phyloP scores from a whole-genome alignment of 2,888 invertebrate species.

The Drosophila kambysellisi region DNA sequence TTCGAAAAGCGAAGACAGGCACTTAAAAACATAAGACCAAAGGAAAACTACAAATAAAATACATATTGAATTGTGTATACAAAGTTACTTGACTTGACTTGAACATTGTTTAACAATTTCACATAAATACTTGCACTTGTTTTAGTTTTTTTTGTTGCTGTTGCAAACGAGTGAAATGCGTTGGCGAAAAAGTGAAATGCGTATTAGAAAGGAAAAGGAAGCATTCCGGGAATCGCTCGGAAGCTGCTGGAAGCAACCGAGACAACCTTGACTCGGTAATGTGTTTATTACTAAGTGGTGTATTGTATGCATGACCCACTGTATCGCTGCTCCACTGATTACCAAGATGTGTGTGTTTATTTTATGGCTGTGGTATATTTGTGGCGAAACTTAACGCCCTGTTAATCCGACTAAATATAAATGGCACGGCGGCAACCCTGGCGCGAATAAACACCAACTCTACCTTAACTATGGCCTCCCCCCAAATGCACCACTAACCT shows the following conservation, averaged over 20 bases:
- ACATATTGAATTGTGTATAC: slow-evolving; percentile 31
- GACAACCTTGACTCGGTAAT: slow-evolving; percentile 75
- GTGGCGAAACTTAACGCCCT: slow-evolving; percentile 79
- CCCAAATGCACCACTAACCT: slow-evolving; percentile 2
- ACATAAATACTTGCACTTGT: slow-evolving; percentile 60
- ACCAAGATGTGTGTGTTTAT: slow-evolving; percentile 46
- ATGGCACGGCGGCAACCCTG: slow-evolving; percentile 62
- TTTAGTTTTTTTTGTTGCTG: slow-evolving; percentile 16
- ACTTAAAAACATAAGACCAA: slow-evolving; percentile 17
- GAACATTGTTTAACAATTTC: slow-evolving; percentile 59
- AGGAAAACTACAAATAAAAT: slow-evolving; percentile 18
- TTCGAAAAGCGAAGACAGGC: slow-evolving; percentile 62
- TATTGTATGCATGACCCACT: not conserved
- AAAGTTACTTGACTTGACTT: slow-evolving; percentile 52
- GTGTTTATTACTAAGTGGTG: slow-evolving; percentile 45
- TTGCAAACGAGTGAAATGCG: slow-evolving; percentile 47
- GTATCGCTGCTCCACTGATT: slow-evolving; percentile 34
- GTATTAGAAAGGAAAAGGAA: slow-evolving; percentile 76
- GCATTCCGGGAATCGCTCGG: slow-evolving; percentile 25
- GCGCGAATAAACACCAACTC: slow-evolving; percentile 65
- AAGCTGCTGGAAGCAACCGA: slow-evolving; percentile 41
- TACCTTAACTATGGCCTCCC: slow-evolving; percentile 3
- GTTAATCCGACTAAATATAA: slow-evolving; percentile 76
- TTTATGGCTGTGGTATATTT: slow-evolving; percentile 50
- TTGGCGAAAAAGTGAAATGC: slow-evolving; percentile 75